Conservation (phyloP, 1,140 invertebrate genomes). For the Holotrichia oblita region DNA sequence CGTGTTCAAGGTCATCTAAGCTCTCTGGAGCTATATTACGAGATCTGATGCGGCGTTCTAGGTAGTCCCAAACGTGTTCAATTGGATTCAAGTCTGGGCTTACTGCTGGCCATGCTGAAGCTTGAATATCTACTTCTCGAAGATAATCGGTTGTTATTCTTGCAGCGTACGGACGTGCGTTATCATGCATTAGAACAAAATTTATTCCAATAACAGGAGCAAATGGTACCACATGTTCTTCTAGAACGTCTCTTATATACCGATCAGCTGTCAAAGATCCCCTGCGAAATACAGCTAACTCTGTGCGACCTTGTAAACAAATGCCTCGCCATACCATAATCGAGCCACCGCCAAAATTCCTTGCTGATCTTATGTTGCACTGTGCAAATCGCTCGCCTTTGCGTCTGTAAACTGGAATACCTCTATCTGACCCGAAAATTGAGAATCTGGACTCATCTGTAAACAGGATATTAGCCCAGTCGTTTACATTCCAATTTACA, state of each 20-base stretch:
- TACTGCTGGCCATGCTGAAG: slow-evolving; percentile 38
- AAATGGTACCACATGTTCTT: too few relatives aligned
- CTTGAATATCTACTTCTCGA: background rate
- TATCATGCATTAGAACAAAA: slow-evolving; percentile 31
- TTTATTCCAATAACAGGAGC: background rate
- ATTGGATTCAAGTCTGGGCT: slow-evolving; percentile 25
- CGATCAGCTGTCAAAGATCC: slow-evolving; percentile 16
- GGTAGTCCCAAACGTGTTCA: slow-evolving; percentile 13
- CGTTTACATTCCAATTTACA: background rate
- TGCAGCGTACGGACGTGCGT: slow-evolving; percentile 37
- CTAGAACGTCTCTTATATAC: background rate
- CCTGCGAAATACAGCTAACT: slow-evolving; percentile 26
- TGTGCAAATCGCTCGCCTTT: slow-evolving; percentile 45
- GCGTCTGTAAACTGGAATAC: slow-evolving; percentile 38
- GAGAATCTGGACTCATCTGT: background rate
- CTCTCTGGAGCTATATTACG: background rate
- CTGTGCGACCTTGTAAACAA: slow-evolving; percentile 39
- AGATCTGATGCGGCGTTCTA: too few relatives aligned
- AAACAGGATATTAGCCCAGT: slow-evolving; percentile 16
- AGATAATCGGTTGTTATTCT: slow-evolving; percentile 17
- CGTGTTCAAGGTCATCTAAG: background rate
- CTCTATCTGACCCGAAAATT: background rate
- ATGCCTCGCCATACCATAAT: slow-evolving; percentile 37
- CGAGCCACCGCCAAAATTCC: slow-evolving; percentile 27
- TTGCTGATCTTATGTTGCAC: slow-evolving; percentile 41